A percentile compares a stretch with the other conserved stretches of the same genome.
These are phyloP conservation scores for Centropyge bicolor DNA, from an alignment of 2,797 vertebrate genomes.

Conservation along the genomic window DNA sequence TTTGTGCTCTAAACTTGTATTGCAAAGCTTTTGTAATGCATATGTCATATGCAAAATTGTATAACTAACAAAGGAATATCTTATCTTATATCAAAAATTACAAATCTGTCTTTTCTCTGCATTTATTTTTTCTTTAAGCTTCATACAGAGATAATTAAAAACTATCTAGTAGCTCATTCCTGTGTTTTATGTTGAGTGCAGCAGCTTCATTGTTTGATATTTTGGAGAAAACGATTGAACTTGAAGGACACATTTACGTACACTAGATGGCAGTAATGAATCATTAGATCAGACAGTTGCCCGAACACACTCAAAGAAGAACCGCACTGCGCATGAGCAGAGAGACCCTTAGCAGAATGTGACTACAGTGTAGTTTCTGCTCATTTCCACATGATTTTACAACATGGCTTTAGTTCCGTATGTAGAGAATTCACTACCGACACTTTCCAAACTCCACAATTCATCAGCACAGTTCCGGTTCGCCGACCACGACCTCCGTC, in stretches of 20 bases:
- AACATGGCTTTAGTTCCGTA: constrained; percentile 88
- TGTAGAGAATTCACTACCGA: constrained; percentile 72
- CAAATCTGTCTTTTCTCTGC: no score
- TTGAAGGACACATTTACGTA: background rate
- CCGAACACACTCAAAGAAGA: background rate
- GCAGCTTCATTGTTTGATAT: no score
- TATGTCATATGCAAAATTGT: no score
- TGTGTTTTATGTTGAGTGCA: no score
- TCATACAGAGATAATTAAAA: no score
- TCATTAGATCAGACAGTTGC: accelerated
- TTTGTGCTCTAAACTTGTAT: no score
- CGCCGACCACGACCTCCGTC: constrained; percentile 85
- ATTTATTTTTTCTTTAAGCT: no score
- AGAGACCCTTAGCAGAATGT: background rate
- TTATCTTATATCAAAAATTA: no score
- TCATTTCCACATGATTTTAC: background rate
- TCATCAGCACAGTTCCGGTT: constrained; percentile 88
- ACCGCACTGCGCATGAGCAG: background rate
- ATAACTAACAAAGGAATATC: no score
- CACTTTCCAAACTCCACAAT: constrained; percentile 89
- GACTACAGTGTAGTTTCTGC: background rate
- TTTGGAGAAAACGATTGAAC: no score
- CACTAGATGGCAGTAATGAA: constrained; percentile 46
- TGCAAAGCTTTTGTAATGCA: no score
- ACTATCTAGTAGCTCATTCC: no score